Base-by-base conservation (phyloP, 2,888 invertebrate genomes). In the Oxyscelio sp. region DNA sequence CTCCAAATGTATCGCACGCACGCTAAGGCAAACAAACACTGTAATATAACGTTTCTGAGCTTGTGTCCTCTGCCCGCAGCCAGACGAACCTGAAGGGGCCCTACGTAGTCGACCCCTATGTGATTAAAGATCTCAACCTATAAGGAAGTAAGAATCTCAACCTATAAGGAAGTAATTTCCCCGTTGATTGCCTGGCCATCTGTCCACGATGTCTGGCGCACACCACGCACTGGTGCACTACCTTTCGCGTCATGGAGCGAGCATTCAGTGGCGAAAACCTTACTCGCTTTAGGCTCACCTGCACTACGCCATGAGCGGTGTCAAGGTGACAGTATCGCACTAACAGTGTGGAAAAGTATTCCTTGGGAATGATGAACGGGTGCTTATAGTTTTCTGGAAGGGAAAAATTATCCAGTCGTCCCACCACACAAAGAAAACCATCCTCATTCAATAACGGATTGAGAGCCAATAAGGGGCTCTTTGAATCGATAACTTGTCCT, bases 111-210 rank as follows among this genome's bases (percentile, higher is more conserved):
- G 1, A 79, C 22, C n/a, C 79, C 79, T 13, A 48, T 77, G 38
- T 0, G 70, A 40, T 3, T 6, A 6, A 38, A 19, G n/a, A n/a
- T n/a, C n/a, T n/a, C n/a, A n/a, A n/a, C n/a, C n/a, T n/a, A n/a
- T n/a, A n/a, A n/a, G n/a, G n/a, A n/a, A n/a, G n/a, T n/a, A n/a
- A n/a, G n/a, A n/a, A 45, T 13, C 31, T 54, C 0, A 70, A 45
- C 24, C 87, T 63, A 93, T 89, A 93, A 54, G 78, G 27, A 48
- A 89, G 89, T 1, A 90, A 68, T 19, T 89, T 38, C 6, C 83
- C 88, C 89, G 88, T 89, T 2, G 86, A 11, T 54, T 87, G 88
- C 0, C 27, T 15, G 15, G 43, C 31, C 17, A 54, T 19, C 45
- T 38, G 11, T 2, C 73, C 71, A 13, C 19, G 31, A 13, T 58